Base-by-base conservation (phyloP, 2,113 vertebrate genomes). In the Tetraodon nigroviridis region DNA sequence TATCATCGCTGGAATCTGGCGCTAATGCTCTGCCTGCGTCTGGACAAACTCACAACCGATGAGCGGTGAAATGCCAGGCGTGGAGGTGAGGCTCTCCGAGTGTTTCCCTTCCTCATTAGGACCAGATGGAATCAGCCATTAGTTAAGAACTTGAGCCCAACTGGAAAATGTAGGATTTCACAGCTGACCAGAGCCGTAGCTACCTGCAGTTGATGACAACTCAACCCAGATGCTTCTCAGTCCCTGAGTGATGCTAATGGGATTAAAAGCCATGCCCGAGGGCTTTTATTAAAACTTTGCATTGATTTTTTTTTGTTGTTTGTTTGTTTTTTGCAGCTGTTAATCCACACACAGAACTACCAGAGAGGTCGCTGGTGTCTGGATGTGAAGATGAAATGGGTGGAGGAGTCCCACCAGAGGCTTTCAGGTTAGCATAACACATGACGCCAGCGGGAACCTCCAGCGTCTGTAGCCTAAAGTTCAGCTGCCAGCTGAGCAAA, bases 401-500 rank as follows among this genome's bases (percentile, higher is more conserved):
- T 21, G 32, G 51, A 58, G 55, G 52, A 72, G 21, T 41, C 37
- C 56, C 46, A 42, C 1, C 46, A 63, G 32, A 59, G 54, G 57
- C 17, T 37, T 67, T 63, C 7, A 68, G 63, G 32, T 76, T 62
- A 54, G 20, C 40, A 65, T 21, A 61, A 70, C 51, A 56, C 32
- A 46, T 54, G 55, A 67, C 58, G 24, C 51, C 59, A 67, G 60
- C 19, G 1, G 58, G 57, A 50, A 68, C 58, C 32, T 10, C 46
- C 48, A 11, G 19, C 45, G 37, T 53, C 46, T 32, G n/a, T n/a
- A 51, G 69, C 22, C 64, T 16, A n/a, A 37, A 72, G 57, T 64
- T 22, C 46, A 69, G 61, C 69, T 68, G 74, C 69, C 82, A 88
- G 87, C 89, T 90, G 89, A 87, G 80, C 77, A 90, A 89, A 90